A percentile compares a stretch with the other conserved stretches of the same genome.
Evolutionary conservation across 1,140 invertebrate genomes (phyloP).

Genomic region (Cylas formicarius): DNA sequence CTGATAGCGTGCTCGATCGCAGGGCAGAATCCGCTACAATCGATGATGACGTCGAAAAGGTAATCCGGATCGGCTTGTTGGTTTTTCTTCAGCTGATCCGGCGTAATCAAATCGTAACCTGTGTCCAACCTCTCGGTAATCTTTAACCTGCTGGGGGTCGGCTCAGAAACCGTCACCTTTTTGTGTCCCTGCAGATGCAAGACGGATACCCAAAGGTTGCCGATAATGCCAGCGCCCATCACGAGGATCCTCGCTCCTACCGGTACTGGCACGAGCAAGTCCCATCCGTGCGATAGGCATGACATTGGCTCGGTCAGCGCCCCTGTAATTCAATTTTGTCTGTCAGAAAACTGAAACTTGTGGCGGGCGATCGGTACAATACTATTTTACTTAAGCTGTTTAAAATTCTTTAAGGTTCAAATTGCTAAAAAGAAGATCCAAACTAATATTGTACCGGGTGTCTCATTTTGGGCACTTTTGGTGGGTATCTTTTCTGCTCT

Average conservation of each 20-base stretch:
- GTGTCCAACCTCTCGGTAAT: slow-evolving; percentile 46
- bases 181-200: slow-evolving; percentile 60
- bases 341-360: no score
- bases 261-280: slow-evolving; percentile 50
- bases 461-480: no score
- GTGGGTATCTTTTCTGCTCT: no score
- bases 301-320: slow-evolving; percentile 59
- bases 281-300: slow-evolving; percentile 59
- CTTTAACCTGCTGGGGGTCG: slow-evolving; percentile 48
- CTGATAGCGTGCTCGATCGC: slow-evolving; percentile 49
- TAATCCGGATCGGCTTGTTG: slow-evolving; percentile 34
- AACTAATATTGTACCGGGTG: no score
- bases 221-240: slow-evolving; percentile 63
- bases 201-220: slow-evolving; percentile 56
- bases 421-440: no score
- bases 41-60: slow-evolving; percentile 55
- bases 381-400: no score
- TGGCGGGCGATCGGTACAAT: no score
- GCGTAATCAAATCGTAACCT: slow-evolving; percentile 44
- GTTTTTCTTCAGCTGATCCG: slow-evolving; percentile 47
- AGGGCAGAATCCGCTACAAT: slow-evolving; percentile 57
- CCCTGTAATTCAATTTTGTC: slow-evolving; percentile 41
- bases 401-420: no score
- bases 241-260: slow-evolving; percentile 56
- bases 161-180: slow-evolving; percentile 59